Evolutionary conservation across 2,888 invertebrate genomes (phyloP).

Genomic region (Netelia fuscicornis): DNA sequence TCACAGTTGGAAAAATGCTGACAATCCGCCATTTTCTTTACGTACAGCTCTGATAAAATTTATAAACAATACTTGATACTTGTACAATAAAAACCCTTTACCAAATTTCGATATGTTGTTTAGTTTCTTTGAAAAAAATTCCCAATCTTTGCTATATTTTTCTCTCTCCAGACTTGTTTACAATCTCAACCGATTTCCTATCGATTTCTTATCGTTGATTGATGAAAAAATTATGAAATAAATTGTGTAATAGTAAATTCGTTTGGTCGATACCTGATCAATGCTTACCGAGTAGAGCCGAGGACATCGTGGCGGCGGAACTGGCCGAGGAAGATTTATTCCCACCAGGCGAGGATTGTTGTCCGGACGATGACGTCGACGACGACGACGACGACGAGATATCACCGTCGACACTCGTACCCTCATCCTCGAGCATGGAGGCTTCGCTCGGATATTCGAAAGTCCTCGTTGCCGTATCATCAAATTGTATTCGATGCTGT

Average conservation of each 20-base stretch:
- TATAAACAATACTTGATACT: too few species aligned
- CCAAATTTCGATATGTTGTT: too few species aligned
- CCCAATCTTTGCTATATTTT: too few species aligned
- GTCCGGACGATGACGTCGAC: constrained; percentile 67
- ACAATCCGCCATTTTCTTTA: too few species aligned
- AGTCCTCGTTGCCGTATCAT: constrained; percentile 94
- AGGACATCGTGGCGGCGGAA: constrained; percentile 76
- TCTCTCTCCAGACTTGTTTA: too few species aligned
- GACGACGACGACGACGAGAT: constrained; percentile 76
- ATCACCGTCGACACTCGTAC: constrained; percentile 79
- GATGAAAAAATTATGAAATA: too few species aligned
- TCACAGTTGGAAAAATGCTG: too few species aligned
- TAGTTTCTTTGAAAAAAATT: too few species aligned
- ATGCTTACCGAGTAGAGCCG: constrained; percentile 81
- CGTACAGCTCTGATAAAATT: too few species aligned
- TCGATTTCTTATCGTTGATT: too few species aligned
- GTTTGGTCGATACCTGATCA: constrained; percentile 62
- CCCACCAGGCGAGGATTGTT: constrained; percentile 75
- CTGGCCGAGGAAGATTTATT: constrained; percentile 76
- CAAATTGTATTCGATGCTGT: constrained; percentile 95
- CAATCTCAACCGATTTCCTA: too few species aligned
- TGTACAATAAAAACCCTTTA: too few species aligned
- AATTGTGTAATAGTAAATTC: background rate
- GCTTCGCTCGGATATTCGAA: constrained; percentile 98
- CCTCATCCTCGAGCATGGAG: constrained; percentile 90